Evolutionary conservation across 2,113 vertebrate genomes (phyloP), one percentile per base, ranked within the genome.

Genomic region (Addax nasomaculatus): DNA sequence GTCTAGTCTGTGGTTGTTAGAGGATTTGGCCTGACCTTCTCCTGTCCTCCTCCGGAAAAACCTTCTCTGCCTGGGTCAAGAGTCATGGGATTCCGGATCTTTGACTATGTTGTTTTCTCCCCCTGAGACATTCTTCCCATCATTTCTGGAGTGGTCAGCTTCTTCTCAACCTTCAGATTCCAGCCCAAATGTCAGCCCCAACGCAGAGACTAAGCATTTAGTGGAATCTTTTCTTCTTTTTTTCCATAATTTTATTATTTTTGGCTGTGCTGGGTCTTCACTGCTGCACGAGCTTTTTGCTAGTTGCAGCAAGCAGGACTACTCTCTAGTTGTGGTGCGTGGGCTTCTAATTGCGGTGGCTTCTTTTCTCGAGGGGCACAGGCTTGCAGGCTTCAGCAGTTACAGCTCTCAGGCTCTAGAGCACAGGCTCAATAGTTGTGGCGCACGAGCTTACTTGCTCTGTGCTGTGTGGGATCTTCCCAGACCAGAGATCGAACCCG

Each of bases 131-230:
- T 10, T 30, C 25, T 90, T 79, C 27, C 15, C 25, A n/a, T 91
- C 39, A 12, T 86, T 86, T 84, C 47, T 67, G 67, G 21, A 70
- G 45, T 33, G 15, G 58, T 3, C 29, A 84, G 13, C 39, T 90
- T 95, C 89, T 96, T 78, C 70, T 79, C 57, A 55, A 73, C 3
- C 55, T 94, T 93, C 60, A 83, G 49, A 12, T 64, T 76, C 83
- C 3, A 53, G 89, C 15, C 60, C n/a, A 58, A 76, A 73, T 25
- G 2, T 85, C 11, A 76, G 39, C 39, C 70, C 70, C 12, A 43
- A 76, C 14, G 70, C 39, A 43, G 36, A 76, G 36, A 13, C 39
- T 76, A 27, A 76, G 70, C 70, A 43, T 76, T 76, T 43, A 43
- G 39, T 76, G 70, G 39, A 43, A 43, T 39, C 23, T 27, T 27